Percentiles rank a stretch among this genome's conserved stretches.
Conservation (phyloP, 1,140 invertebrate species). For the Brachionus koreanus region DNA sequence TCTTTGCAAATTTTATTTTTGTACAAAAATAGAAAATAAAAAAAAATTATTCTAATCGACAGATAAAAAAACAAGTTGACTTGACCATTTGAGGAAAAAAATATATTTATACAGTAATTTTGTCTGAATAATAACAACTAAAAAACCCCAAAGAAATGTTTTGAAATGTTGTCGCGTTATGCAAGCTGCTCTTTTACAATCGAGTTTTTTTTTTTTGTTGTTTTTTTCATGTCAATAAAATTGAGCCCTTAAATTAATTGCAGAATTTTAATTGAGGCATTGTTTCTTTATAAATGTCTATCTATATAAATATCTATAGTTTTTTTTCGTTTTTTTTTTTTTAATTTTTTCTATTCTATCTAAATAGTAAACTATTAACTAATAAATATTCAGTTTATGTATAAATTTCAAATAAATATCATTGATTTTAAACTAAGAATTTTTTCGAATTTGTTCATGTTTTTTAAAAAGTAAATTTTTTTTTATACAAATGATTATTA, state of each 20-base stretch:
- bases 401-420: neutral
- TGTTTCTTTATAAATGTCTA: neutral
- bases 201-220: neutral
- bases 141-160: no score
- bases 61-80: neutral
- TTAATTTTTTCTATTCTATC: neutral
- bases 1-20: neutral
- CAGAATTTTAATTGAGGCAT: neutral
- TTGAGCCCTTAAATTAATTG: neutral
- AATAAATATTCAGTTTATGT: neutral
- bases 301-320: neutral
- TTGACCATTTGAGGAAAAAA: no score
- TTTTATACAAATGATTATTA: neutral
- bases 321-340: neutral
- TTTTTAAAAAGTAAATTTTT: neutral
- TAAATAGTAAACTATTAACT: no score
- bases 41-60: neutral
- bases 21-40: neutral
- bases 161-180: neutral
- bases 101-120: neutral
- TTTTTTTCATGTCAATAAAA: constrained; percentile 15
- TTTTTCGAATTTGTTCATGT: neutral
- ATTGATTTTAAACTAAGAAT: neutral
- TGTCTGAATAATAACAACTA: neutral
- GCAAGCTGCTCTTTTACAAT: neutral